Percentiles rank a stretch among this genome's conserved stretches.
Evolutionary conservation across 2,888 invertebrate genomes (phyloP).

Genomic region (Tenthredo mesomela): DNA sequence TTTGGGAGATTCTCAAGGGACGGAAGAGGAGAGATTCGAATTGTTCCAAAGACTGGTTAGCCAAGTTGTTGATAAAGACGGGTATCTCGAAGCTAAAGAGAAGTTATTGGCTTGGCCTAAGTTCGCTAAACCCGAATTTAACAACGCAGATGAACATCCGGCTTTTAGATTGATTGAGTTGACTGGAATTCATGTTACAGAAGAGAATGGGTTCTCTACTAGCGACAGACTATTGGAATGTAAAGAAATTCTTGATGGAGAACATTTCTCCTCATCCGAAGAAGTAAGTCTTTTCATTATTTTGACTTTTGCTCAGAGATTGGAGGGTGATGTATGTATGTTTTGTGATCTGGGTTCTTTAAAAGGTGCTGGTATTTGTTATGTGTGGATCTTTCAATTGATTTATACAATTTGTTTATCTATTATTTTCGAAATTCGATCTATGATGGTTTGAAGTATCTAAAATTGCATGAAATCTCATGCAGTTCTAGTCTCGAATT

Average conservation of each 20-base stretch:
- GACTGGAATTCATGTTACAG: constrained; percentile 61
- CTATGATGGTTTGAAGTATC: background rate
- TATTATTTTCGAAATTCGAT: background rate
- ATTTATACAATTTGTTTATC: too few species aligned
- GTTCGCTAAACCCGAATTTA: constrained; percentile 64
- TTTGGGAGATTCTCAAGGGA: constrained; percentile 55
- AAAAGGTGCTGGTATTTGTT: too few species aligned
- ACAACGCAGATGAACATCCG: constrained; percentile 65
- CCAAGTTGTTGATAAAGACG: constrained; percentile 61
- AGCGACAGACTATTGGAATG: constrained; percentile 69
- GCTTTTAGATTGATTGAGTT: constrained; percentile 61
- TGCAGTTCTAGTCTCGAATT: background rate
- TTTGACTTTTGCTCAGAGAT: background rate
- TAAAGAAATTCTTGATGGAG: constrained; percentile 66
- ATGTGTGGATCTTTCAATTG: too few species aligned
- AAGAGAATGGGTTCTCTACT: constrained; percentile 59
- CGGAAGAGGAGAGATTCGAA: constrained; percentile 67
- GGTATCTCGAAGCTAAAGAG: constrained; percentile 67
- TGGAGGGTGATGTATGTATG: background rate
- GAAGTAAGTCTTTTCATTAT: constrained; percentile 60
- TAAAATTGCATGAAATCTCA: background rate
- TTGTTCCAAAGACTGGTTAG: constrained; percentile 62
- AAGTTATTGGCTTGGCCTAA: constrained; percentile 66
- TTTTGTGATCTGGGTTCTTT: background rate
- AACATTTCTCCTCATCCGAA: constrained; percentile 61